These are phyloP conservation scores for Aurelia coerulea DNA, from an alignment of 30 jellyfish, hydroid and myxozoan species.

Conservation along the genomic window DNA sequence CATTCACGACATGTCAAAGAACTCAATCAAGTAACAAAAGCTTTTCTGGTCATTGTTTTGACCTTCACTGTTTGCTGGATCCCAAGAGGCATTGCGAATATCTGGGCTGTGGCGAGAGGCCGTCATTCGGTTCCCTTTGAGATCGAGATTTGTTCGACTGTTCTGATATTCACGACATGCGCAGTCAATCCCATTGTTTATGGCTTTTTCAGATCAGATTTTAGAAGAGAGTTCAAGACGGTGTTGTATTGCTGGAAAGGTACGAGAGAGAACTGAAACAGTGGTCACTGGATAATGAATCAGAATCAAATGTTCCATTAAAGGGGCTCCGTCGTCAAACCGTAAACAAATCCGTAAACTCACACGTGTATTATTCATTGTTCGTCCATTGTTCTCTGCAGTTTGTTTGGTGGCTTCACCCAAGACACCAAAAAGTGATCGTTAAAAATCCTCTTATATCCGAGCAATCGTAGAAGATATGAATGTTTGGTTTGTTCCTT, in stretches of 20 bases:
- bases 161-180: constrained; percentile 41
- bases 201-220: constrained; percentile 58
- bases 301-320: too few species aligned
- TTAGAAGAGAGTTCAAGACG: constrained; percentile 34
- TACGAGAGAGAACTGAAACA: too few species aligned
- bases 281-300: too few species aligned
- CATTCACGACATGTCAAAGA: constrained; percentile 3
- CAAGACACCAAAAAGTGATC: too few species aligned
- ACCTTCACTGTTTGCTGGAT: constrained; percentile 52
- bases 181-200: constrained; percentile 58
- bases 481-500: too few species aligned
- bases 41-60: constrained; percentile 39
- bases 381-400: too few species aligned
- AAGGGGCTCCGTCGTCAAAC: too few species aligned
- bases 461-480: too few species aligned
- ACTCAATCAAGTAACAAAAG: constrained; percentile 49
- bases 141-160: constrained; percentile 40
- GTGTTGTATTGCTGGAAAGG: background rate
- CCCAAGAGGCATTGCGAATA: constrained; percentile 69
- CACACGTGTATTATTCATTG: too few species aligned
- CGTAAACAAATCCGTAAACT: too few species aligned
- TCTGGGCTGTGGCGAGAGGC: constrained; percentile 43
- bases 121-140: constrained; percentile 40
- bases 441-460: too few species aligned
- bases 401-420: too few species aligned